phyloP scores from a whole-genome alignment of 1,140 invertebrate species.

The Latrodectus geometricus region DNA sequence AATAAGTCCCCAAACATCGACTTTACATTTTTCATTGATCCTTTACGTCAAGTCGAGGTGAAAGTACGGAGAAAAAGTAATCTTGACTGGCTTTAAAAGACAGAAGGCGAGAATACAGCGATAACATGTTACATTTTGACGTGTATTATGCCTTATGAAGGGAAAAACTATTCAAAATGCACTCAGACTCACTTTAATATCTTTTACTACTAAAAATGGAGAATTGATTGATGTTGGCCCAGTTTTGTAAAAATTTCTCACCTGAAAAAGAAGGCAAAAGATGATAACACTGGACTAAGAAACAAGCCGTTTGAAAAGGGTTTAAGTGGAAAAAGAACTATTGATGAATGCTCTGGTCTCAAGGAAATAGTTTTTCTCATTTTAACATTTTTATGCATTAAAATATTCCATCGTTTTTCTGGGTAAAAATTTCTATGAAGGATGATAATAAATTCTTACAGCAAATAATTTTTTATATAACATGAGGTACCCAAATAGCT shows the following conservation, averaged over 20 bases:
- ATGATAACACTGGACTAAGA: not conserved
- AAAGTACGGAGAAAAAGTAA: not conserved
- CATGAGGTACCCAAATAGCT: too few relatives aligned
- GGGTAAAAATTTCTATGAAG: too few relatives aligned
- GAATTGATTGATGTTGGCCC: not conserved
- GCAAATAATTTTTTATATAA: too few relatives aligned
- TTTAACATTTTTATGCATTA: too few relatives aligned
- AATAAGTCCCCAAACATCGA: not conserved
- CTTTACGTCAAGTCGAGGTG: not conserved
- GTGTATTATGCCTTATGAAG: not conserved
- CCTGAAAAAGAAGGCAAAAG: not conserved
- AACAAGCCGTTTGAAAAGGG: not conserved
- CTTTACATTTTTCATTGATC: not conserved
- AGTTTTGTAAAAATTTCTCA: not conserved
- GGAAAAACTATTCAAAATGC: not conserved
- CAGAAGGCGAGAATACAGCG: not conserved
- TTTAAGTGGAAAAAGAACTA: not conserved
- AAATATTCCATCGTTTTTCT: too few relatives aligned
- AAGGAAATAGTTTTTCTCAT: too few relatives aligned
- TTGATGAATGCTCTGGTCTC: too few relatives aligned
- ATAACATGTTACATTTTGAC: not conserved
- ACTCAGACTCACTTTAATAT: not conserved
- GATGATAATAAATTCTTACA: too few relatives aligned
- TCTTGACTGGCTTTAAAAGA: not conserved
- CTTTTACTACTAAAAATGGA: not conserved